Evolutionary conservation across 2,888 invertebrate genomes (phyloP), one percentile per base, ranked within the genome.

Genomic region (Epinotia demarniana): DNA sequence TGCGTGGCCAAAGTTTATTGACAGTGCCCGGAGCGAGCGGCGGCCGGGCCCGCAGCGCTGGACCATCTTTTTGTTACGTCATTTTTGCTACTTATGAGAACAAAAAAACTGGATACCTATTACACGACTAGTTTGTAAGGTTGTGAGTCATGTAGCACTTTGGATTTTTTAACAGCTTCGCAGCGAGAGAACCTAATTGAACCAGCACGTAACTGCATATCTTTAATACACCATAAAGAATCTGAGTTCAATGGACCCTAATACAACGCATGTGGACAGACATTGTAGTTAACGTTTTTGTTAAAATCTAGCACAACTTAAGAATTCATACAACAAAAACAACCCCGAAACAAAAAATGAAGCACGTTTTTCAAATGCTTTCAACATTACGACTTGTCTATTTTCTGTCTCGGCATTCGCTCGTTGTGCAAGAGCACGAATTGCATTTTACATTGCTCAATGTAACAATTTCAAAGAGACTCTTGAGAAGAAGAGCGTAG

Each of bases 1-100:
- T 88, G 90, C 86, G 83, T 88, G 86, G 84, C 83, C 85, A 90
- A 90, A 93, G 93, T 93, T 93, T 93, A 93, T 92, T 93, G 93
- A 93, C 93, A 91, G 93, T 84, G 92, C 90, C 89, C 80, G 86
- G 83, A 89, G 89, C 90, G 81, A 86, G 81, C 79, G 82, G 82
- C 82, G 82, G 82, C 81, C 83, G 77, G 81, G 84, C 82, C 83
- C 82, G 84, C 80, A 80, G 82, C 83, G 84, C 85, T 86, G 84
- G 85, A 84, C 88, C 87, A 84, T 81, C 81, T 81, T 80, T 83
- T 80, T 83, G 83, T 91, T 93, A 89, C 92, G 91, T 93, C 91
- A 93, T 87, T 84, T 79, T 81, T 83, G 75, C 75, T 75, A 67
- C 75, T 83, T 84, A 87, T 85, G 85, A 83, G 81, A 84, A 86